Conservation (phyloP, 2,888 invertebrate genomes). For the Chirona hameri region DNA sequence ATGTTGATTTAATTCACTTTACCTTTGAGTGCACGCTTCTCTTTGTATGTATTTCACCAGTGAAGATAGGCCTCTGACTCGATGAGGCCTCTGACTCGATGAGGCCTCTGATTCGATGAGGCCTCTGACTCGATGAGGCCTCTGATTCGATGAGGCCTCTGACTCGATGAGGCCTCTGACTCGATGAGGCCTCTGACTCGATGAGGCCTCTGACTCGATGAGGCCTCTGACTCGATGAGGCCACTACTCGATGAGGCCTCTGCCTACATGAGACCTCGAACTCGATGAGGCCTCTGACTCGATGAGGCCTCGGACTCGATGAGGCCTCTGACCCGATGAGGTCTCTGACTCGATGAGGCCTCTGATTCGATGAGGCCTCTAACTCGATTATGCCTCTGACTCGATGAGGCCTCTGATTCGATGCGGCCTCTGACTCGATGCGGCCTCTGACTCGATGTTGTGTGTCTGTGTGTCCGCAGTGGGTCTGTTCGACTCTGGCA, state of each 20-base stretch:
- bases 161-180: too few relatives aligned
- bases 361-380: not conserved
- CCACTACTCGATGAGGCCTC: not conserved
- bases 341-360: not conserved
- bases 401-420: not conserved
- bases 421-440: not conserved
- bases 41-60: too few relatives aligned
- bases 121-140: too few relatives aligned
- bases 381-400: not conserved
- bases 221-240: too few relatives aligned
- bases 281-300: not conserved
- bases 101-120: too few relatives aligned
- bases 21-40: too few relatives aligned
- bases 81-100: too few relatives aligned
- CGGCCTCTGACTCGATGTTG: not conserved
- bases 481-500: conserved; percentile 81
- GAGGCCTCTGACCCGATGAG: not conserved
- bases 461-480: conserved; percentile 54
- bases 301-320: not conserved
- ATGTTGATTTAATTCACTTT: too few relatives aligned
- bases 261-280: not conserved
- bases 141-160: too few relatives aligned
- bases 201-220: too few relatives aligned
- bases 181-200: too few relatives aligned
- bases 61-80: too few relatives aligned